These are phyloP conservation scores for Polypedilum pembai DNA, from an alignment of 1,140 invertebrate genomes.

Conservation along the genomic window DNA sequence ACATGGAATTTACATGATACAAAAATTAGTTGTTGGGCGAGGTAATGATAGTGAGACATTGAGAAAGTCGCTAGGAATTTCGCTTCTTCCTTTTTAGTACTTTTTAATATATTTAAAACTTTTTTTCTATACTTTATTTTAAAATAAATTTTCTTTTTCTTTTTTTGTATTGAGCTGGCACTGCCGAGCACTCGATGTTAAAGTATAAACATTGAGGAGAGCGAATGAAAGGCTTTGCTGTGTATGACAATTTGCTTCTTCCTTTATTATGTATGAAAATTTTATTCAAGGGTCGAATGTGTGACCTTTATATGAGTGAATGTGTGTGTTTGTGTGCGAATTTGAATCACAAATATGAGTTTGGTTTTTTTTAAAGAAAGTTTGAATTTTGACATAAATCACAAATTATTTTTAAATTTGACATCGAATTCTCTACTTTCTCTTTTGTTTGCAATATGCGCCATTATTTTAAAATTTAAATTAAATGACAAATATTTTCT, in stretches of 20 bases:
- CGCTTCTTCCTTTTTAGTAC: not conserved
- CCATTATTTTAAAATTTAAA: too few relatives aligned
- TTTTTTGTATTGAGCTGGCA: not conserved
- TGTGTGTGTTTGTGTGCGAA: too few relatives aligned
- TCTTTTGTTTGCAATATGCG: too few relatives aligned
- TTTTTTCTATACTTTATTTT: not conserved
- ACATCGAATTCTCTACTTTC: too few relatives aligned
- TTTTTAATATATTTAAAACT: conserved; percentile 19
- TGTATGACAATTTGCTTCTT: not conserved
- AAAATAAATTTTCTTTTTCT: not conserved
- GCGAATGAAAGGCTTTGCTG: not conserved
- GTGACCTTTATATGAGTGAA: not conserved
- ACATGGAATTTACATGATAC: conserved; percentile 30
- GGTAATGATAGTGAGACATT: not conserved
- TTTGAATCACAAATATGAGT: too few relatives aligned
- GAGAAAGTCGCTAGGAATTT: not conserved
- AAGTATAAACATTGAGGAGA: not conserved
- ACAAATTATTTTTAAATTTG: too few relatives aligned
- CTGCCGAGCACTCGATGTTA: not conserved
- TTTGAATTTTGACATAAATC: too few relatives aligned
- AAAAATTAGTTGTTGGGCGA: conserved; percentile 11
- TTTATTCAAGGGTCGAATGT: not conserved
- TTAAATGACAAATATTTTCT: too few relatives aligned
- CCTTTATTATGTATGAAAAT: conserved; percentile 13
- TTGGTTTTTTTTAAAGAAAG: too few relatives aligned